phyloP scores from a whole-genome alignment of 1,140 invertebrate genomes.

The Asobara japonica region DNA sequence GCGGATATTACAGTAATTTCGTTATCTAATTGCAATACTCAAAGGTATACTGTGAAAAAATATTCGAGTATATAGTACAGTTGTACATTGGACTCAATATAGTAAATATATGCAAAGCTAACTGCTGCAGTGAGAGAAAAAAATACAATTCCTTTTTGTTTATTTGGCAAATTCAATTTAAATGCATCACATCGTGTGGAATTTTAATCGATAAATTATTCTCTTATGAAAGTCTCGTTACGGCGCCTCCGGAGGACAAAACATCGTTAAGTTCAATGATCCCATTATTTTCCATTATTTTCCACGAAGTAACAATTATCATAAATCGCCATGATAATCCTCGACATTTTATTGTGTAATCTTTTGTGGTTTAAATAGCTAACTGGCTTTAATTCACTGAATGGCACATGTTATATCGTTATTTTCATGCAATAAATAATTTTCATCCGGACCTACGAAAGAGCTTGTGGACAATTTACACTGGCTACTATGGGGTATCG shows the following conservation, averaged over 20 bases:
- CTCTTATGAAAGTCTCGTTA: neutral
- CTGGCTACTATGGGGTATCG: neutral
- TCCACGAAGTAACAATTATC: slow-evolving; percentile 6
- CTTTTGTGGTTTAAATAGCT: neutral
- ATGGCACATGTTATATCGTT: neutral
- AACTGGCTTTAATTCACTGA: neutral
- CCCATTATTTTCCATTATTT: neutral
- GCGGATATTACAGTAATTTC: too few relatives aligned
- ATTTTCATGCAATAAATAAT: neutral
- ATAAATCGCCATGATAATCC: neutral
- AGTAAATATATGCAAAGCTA: too few relatives aligned
- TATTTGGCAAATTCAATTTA: too few relatives aligned
- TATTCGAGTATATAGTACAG: too few relatives aligned
- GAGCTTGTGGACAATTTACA: neutral
- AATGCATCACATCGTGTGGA: neutral
- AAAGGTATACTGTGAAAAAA: too few relatives aligned
- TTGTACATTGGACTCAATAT: too few relatives aligned
- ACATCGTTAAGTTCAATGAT: slow-evolving; percentile 3
- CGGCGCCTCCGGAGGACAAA: neutral
- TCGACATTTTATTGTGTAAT: neutral
- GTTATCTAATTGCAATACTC: too few relatives aligned
- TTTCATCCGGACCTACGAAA: neutral
- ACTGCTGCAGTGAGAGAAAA: too few relatives aligned
- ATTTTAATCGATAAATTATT: neutral
- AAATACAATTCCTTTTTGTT: too few relatives aligned